A percentile compares a stretch with the other conserved stretches of the same genome.
These are phyloP conservation scores for Carlito syrichta DNA, from an alignment of 2,113 vertebrate species.

Conservation along the genomic window DNA sequence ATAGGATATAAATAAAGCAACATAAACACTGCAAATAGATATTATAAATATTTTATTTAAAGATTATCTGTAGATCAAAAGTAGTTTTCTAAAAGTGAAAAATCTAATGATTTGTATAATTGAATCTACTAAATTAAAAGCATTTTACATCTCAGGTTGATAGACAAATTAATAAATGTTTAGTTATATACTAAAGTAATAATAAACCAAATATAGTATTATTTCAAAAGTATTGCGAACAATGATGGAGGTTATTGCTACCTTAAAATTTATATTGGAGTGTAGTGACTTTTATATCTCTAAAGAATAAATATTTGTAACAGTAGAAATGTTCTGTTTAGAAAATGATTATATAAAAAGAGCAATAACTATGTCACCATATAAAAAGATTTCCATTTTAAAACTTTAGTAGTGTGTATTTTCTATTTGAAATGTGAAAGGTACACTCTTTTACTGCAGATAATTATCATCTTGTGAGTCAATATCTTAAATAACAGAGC, in stretches of 20 bases:
- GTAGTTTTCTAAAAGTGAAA: slow-evolving; percentile 60
- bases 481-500: neutral
- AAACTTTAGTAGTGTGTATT: neutral
- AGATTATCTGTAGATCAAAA: slow-evolving; percentile 38
- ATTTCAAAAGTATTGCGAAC: slow-evolving; percentile 28
- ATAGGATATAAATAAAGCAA: neutral
- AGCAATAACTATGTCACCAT: neutral
- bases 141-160: neutral
- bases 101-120: slow-evolving; percentile 34
- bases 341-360: slow-evolving; percentile 3
- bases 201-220: slow-evolving; percentile 27
- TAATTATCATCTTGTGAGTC: slow-evolving; percentile 22
- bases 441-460: neutral
- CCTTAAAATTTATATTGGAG: slow-evolving; percentile 17
- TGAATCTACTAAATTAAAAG: slow-evolving; percentile 43
- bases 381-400: slow-evolving; percentile 21
- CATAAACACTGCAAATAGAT: neutral
- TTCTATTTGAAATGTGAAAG: slow-evolving; percentile 24
- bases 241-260: slow-evolving; percentile 39
- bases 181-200: slow-evolving; percentile 39
- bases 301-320: slow-evolving; percentile 30
- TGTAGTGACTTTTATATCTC: neutral
- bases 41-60: slow-evolving; percentile 54
- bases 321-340: slow-evolving; percentile 3
- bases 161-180: slow-evolving; percentile 55